A percentile compares a stretch with the other conserved stretches of the same genome.
Conservation (phyloP, 2,113 vertebrate species). For the Urocitellus parryii region DNA sequence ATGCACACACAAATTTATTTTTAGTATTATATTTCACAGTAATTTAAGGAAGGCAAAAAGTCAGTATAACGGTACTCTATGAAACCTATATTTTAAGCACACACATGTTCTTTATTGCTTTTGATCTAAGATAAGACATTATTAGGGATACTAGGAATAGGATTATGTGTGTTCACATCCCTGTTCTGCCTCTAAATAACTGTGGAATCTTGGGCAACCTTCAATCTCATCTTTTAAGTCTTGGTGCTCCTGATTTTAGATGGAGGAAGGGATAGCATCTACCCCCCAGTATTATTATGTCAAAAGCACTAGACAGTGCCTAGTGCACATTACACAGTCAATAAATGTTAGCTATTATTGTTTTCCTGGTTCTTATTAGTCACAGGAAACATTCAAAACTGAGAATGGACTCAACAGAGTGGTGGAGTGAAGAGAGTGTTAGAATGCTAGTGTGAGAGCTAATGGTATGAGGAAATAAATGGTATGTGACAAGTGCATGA, state of each 20-base stretch:
- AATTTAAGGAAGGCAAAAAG: background rate
- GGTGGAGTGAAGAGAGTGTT: constrained; percentile 40
- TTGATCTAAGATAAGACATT: background rate
- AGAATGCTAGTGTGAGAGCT: background rate
- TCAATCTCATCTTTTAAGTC: background rate
- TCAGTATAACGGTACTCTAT: background rate
- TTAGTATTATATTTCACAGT: background rate
- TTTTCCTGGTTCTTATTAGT: constrained; percentile 67
- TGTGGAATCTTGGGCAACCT: background rate
- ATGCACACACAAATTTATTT: background rate
- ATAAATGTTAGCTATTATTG: constrained; percentile 64
- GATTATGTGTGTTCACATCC: background rate
- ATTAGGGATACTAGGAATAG: background rate
- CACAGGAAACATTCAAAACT: constrained; percentile 61
- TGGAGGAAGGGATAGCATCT: background rate
- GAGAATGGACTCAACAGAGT: constrained; percentile 43
- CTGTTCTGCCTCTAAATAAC: background rate
- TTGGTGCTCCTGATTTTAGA: background rate
- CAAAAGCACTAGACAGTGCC: constrained; percentile 32
- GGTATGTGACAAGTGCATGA: background rate
- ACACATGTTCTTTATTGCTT: background rate
- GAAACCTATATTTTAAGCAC: background rate
- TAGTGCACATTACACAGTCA: constrained; percentile 56
- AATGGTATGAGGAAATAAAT: constrained; percentile 53
- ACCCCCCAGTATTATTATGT: background rate